phyloP scores from a whole-genome alignment of 2,888 invertebrate species.

The Dyspetes luteomarginatus region DNA sequence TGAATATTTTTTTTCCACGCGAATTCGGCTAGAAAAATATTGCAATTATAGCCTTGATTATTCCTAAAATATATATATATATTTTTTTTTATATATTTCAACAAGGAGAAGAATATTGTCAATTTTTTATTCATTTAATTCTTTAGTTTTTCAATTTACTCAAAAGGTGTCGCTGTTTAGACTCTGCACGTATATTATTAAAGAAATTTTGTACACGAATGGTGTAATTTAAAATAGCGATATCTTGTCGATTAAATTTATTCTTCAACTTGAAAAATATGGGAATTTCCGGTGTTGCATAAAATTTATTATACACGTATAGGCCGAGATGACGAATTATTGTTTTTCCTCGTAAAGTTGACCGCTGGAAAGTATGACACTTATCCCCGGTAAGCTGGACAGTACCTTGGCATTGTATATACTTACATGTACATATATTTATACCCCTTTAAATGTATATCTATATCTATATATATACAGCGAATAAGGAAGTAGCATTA shows the following conservation, averaged over 20 bases:
- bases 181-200: neutral
- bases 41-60: too few relatives aligned
- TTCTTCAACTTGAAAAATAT: neutral
- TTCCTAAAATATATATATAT: too few relatives aligned
- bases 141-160: neutral
- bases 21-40: too few relatives aligned
- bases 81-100: neutral
- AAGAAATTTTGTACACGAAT: too few relatives aligned
- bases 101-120: neutral
- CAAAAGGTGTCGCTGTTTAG: neutral
- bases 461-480: neutral
- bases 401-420: slow-evolving; percentile 69
- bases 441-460: slow-evolving; percentile 25
- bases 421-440: slow-evolving; percentile 34
- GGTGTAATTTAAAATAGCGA: too few relatives aligned
- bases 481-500: slow-evolving; percentile 72
- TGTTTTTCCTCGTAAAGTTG: slow-evolving; percentile 48
- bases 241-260: neutral
- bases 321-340: neutral
- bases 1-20: too few relatives aligned
- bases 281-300: neutral
- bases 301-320: neutral
- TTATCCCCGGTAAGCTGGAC: slow-evolving; percentile 80
- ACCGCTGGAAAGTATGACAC: slow-evolving; percentile 75
- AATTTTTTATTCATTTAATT: neutral